Evolutionary conservation across 2,888 invertebrate genomes (phyloP).

Genomic region (Trichopoda pennipes): DNA sequence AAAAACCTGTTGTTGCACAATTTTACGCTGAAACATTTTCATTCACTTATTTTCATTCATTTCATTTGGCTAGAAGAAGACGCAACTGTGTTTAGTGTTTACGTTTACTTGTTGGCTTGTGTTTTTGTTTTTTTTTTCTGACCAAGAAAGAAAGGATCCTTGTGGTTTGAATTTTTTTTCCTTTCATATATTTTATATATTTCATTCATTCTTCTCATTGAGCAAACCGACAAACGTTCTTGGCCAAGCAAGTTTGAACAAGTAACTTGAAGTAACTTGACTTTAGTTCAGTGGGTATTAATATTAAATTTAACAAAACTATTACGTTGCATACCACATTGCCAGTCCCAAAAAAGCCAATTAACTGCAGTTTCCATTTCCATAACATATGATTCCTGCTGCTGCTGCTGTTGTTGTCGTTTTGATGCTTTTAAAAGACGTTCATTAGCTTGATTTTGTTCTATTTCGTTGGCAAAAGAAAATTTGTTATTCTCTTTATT

Average conservation of each 20-base stretch:
- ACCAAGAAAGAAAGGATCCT: constrained; percentile 27
- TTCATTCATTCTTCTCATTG: constrained; percentile 38
- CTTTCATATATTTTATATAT: background rate
- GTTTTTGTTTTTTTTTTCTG: background rate
- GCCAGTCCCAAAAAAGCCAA: constrained; percentile 79
- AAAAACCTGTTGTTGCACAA: constrained; percentile 55
- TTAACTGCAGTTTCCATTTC: constrained; percentile 76
- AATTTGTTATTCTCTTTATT: background rate
- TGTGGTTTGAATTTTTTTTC: constrained; percentile 20
- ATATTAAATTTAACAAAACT: constrained; percentile 50
- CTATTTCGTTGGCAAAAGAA: constrained; percentile 73
- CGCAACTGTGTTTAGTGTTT: constrained; percentile 1
- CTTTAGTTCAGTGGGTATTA: constrained; percentile 36
- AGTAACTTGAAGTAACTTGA: background rate
- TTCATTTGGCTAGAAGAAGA: background rate
- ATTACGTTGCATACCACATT: constrained; percentile 65
- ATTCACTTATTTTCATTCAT: constrained; percentile 62
- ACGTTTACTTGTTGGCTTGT: constrained; percentile 13
- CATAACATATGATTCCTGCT: constrained; percentile 70
- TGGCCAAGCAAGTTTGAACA: background rate
- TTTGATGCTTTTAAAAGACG: constrained; percentile 67
- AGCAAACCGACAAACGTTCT: background rate
- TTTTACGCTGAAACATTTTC: constrained; percentile 45
- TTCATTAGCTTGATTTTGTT: constrained; percentile 79
- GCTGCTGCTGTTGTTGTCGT: constrained; percentile 27